Evolutionary conservation across 1,140 invertebrate genomes (phyloP), one percentile per base, ranked within the genome.

Genomic region (Aleiodes sp.): DNA sequence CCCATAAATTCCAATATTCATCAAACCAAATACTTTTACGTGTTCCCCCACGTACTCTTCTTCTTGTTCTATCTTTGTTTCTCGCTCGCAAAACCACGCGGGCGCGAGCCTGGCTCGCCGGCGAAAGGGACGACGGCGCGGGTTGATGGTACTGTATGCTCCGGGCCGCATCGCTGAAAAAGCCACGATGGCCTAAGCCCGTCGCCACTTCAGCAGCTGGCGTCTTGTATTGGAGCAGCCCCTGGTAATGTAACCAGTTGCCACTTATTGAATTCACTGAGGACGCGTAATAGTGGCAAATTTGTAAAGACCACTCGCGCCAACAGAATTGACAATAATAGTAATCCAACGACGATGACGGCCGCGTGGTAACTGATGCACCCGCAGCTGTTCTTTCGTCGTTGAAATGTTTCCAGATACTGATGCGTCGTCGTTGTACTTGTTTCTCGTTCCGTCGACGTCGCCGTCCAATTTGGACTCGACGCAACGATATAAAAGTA

Each of bases 81-180:
- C 16, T 57, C 19, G 41, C 8, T 16, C 31, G 16, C 29, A 60
- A 14, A 19, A 64, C 46, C 66, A 52, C 57, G 68, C 59, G 62
- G 33, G 29, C 39, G 68, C 35, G 56, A 43, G 39, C 65, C 52
- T 69, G 71, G 65, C 65, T 70, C 73, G 69, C 71, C 72, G 61
- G 70, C 67, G 72, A 71, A 61, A 71, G 66, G 63, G 72, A 65
- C 67, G 66, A 65, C 66, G 68, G 57, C 66, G 70, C 68, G 65
- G 72, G 66, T 65, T 69, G 65, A 60, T 73, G 75, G 71, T 73
- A 59, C 76, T 73, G 76, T 74, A 75, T 76, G 73, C 66, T 76
- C 78, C 75, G 75, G 75, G 70, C 74, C 75, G 83, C 83, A 84
- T 84, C 77, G 82, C 81, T 80, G 67, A 69, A 69, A 60, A 24